These are phyloP conservation scores for Lampropteryx suffumata DNA, from an alignment of 2,888 invertebrate genomes.

Conservation along the genomic window DNA sequence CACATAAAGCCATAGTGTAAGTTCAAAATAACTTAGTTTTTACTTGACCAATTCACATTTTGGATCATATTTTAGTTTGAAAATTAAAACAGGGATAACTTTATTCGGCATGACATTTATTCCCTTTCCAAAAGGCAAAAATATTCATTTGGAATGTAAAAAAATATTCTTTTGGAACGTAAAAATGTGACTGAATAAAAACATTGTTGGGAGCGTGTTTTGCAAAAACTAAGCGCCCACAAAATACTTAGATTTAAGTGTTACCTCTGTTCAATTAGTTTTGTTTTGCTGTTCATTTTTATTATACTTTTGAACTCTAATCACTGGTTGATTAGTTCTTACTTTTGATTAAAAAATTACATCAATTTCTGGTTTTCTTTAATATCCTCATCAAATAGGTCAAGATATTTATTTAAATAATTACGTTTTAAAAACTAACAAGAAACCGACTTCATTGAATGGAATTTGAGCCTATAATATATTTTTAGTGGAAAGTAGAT, in stretches of 20 bases:
- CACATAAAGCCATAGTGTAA: slow-evolving; percentile 49
- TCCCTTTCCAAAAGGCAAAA: slow-evolving; percentile 28
- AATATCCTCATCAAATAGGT: too few relatives aligned
- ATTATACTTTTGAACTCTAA: slow-evolving; percentile 4
- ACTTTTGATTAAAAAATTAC: slow-evolving; percentile 15
- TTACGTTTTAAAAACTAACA: too few relatives aligned
- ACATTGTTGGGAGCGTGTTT: slow-evolving; percentile 9
- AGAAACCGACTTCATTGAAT: too few relatives aligned
- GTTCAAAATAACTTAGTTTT: slow-evolving; percentile 39
- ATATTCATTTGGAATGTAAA: background rate
- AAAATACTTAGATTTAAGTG: slow-evolving; percentile 11
- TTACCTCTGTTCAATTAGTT: slow-evolving; percentile 18
- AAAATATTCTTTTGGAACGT: background rate
- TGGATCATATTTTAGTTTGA: slow-evolving; percentile 26
- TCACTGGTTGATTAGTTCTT: slow-evolving; percentile 8
- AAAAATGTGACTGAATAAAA: background rate
- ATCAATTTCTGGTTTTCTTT: slow-evolving; percentile 6
- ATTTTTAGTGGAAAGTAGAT: too few relatives aligned
- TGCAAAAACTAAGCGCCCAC: slow-evolving; percentile 7
- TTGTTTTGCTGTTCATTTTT: slow-evolving; percentile 21
- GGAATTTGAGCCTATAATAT: too few relatives aligned
- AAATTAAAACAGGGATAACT: slow-evolving; percentile 19
- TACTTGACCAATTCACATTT: slow-evolving; percentile 46
- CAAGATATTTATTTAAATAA: too few relatives aligned
- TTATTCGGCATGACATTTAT: slow-evolving; percentile 6